phyloP scores from a whole-genome alignment of 2,888 invertebrate species.

The Dryadula phaetusa region DNA sequence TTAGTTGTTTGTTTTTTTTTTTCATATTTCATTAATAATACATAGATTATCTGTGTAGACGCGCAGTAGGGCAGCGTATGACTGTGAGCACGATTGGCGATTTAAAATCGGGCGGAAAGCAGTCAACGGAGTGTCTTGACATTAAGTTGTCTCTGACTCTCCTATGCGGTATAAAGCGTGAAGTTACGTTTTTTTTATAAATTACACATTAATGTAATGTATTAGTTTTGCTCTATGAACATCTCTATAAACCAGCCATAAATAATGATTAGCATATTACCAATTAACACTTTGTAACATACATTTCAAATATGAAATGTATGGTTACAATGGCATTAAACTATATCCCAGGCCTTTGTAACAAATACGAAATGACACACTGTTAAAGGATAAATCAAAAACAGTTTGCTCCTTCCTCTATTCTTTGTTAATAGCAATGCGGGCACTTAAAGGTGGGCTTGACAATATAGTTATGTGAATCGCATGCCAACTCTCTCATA shows the following conservation, averaged over 20 bases:
- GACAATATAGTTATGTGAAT: constrained; percentile 61
- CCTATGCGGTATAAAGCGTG: no score
- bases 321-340: no score
- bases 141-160: no score
- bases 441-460: constrained; percentile 56
- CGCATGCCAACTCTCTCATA: constrained; percentile 66
- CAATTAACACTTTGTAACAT: not conserved
- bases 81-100: no score
- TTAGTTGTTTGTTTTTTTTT: not conserved
- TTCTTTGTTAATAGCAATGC: constrained; percentile 59
- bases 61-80: no score
- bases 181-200: no score
- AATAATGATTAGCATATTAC: not conserved
- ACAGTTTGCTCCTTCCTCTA: constrained; percentile 27
- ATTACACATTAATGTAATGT: no score
- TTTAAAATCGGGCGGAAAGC: no score
- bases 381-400: constrained; percentile 32
- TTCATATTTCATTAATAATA: not conserved
- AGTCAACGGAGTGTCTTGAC: no score
- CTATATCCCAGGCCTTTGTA: not conserved
- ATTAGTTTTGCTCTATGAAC: no score
- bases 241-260: not conserved
- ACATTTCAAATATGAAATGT: no score
- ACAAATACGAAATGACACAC: not conserved
- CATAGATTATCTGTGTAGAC: not conserved